Evolutionary conservation across 2,797 vertebrate species (phyloP).

Genomic region (Peromyscus aztecus): DNA sequence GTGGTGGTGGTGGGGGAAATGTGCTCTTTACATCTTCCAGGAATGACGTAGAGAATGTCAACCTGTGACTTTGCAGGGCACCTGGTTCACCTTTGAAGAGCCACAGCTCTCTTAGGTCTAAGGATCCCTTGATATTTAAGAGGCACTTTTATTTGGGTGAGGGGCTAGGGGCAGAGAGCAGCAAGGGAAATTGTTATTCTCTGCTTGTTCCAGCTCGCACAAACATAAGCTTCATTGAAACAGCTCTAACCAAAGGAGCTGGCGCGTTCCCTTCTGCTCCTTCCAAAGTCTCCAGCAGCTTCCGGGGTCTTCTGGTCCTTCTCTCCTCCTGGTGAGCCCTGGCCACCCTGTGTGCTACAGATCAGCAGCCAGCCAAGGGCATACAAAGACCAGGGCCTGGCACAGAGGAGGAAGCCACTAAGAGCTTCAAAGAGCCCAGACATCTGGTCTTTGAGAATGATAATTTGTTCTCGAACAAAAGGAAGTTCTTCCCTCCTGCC

Average conservation of each 20-base stretch:
- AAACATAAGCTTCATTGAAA: background rate
- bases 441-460: conserved; percentile 7
- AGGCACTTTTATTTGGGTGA: conserved; percentile 53
- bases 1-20: no score
- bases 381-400: background rate
- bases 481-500: background rate
- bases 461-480: conserved; percentile 40
- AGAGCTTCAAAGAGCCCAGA: background rate
- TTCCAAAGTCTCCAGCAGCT: background rate
- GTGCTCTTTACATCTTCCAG: background rate
- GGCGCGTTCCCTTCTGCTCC: background rate
- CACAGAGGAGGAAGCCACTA: conserved; percentile 5
- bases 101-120: background rate
- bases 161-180: background rate
- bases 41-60: background rate
- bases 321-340: background rate
- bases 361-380: background rate
- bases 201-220: background rate
- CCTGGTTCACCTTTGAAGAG: conserved; percentile 16
- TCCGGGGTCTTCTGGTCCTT: background rate
- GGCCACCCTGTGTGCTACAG: background rate
- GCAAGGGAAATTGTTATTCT: background rate
- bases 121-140: conserved; percentile 66
- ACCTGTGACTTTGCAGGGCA: background rate
- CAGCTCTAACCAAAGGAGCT: background rate